Evolutionary conservation across 2,113 vertebrate genomes (phyloP).

Genomic region (Grammomys surdaster): DNA sequence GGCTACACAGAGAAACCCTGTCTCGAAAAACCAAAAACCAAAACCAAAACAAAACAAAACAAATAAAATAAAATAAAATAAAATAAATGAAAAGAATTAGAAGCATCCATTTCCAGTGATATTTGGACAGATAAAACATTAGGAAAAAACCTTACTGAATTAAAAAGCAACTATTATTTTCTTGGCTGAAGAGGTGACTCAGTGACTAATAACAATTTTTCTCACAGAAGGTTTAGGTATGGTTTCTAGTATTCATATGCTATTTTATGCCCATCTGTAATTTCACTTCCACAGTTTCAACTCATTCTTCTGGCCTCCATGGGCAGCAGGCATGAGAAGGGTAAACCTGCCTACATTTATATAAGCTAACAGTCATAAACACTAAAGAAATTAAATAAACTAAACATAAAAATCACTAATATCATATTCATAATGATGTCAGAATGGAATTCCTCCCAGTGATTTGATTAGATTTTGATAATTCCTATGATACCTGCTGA

Average conservation of each 20-base stretch:
- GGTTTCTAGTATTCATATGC: not conserved
- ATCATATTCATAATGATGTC: not conserved
- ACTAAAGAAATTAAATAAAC: not conserved
- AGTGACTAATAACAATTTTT: not conserved
- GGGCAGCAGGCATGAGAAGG: no score
- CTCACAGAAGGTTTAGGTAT: not conserved
- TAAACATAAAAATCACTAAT: not conserved
- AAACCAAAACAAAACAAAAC: no score
- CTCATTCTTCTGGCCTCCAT: not conserved
- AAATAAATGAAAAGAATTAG: not conserved
- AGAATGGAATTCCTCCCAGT: not conserved
- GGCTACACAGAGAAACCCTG: no score
- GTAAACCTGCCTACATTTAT: not conserved
- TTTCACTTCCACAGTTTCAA: not conserved
- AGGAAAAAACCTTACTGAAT: not conserved
- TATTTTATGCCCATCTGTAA: not conserved
- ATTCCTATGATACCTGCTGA: not conserved
- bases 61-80: no score
- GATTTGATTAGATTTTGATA: not conserved
- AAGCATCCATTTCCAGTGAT: not conserved
- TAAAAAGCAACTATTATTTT: not conserved
- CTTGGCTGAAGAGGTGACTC: no score
- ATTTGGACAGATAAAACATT: not conserved
- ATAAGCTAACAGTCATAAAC: not conserved
- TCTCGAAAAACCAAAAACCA: no score